Evolutionary conservation across 2,888 invertebrate species (phyloP), one percentile per base, ranked within the genome.

Genomic region (Isotomurus palustris): DNA sequence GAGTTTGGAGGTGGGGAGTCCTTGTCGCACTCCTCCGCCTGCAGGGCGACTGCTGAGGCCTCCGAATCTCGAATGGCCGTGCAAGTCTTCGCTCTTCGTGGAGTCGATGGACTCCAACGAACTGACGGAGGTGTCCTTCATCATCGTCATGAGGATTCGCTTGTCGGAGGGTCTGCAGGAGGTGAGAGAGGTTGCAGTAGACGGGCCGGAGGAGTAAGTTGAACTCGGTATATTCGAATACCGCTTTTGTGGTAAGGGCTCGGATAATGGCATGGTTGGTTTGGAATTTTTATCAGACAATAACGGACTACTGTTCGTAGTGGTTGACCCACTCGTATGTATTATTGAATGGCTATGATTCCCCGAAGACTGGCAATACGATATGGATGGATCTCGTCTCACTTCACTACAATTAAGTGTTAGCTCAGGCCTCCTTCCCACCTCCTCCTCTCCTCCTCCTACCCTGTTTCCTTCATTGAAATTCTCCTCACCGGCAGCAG

Each of bases 331-430:
- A 49, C 58, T 58, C 24, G 41, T 56, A 45, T 44, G 32, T 10
- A 29, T 38, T 21, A 19, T 44, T n/a, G 32, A 35, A 21, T 44
- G 56, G 29, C 51, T 43, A 45, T 56, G 40, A 49, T 29, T 35
- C 28, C 38, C 45, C 40, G 43, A n/a, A n/a, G n/a, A 36, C 41
- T 66, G 65, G 57, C 62, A 62, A 58, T 58, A 60, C 49, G 61
- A 58, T 45, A 60, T 62, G 62, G 65, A 66, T 58, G 65, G 65
- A 65, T 50, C 56, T 21, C 41, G 29, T 50, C 78, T 93, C 40
- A 50, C n/a, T 38, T 27, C 6, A 17, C 40, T 40, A 43, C 24
- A 22, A 43, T 19, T 8, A 43, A 24, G 22, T 8, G 24, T 43
- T 24, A 19, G 6, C 6, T 43, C 22, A 22, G 24, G 3, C 43